Conservation (phyloP, 2,888 invertebrate genomes). For the Coelogynopora nodosa region DNA sequence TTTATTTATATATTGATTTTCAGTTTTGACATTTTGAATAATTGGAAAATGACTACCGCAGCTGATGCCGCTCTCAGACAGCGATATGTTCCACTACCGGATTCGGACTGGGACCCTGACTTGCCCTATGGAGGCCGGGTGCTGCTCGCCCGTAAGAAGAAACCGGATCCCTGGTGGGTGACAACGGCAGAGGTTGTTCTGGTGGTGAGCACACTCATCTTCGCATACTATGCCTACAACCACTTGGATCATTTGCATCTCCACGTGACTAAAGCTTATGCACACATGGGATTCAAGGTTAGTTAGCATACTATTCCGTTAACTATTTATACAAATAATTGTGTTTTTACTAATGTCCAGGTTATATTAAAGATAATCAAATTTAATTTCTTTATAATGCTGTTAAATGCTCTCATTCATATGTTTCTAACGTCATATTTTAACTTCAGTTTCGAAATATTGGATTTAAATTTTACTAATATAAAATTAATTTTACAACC, state of each 20-base stretch:
- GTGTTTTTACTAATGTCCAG: no score
- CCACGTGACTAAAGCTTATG: slow-evolving; percentile 62
- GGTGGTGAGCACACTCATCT: slow-evolving; percentile 48
- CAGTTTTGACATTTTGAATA: no score
- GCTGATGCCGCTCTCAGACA: background rate
- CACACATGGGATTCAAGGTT: slow-evolving; percentile 60
- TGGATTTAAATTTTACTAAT: no score
- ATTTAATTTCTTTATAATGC: no score
- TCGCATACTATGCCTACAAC: slow-evolving; percentile 60
- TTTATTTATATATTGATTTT: no score
- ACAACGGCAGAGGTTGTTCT: slow-evolving; percentile 52
- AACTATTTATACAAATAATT: no score
- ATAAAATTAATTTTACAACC: no score
- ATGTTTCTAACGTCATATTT: no score
- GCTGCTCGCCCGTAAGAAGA: slow-evolving; percentile 61
- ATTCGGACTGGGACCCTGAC: slow-evolving; percentile 54
- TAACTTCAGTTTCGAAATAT: no score
- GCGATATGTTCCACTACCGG: slow-evolving; percentile 37
- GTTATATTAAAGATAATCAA: no score
- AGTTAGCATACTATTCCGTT: no score
- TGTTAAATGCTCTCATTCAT: no score
- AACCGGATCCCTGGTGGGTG: slow-evolving; percentile 58
- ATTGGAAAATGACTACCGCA: slow-evolving; percentile 10
- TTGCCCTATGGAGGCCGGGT: slow-evolving; percentile 63
- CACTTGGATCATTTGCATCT: slow-evolving; percentile 63